These are phyloP conservation scores for Erannis defoliaria DNA, from an alignment of 2,888 invertebrate genomes.

Conservation along the genomic window DNA sequence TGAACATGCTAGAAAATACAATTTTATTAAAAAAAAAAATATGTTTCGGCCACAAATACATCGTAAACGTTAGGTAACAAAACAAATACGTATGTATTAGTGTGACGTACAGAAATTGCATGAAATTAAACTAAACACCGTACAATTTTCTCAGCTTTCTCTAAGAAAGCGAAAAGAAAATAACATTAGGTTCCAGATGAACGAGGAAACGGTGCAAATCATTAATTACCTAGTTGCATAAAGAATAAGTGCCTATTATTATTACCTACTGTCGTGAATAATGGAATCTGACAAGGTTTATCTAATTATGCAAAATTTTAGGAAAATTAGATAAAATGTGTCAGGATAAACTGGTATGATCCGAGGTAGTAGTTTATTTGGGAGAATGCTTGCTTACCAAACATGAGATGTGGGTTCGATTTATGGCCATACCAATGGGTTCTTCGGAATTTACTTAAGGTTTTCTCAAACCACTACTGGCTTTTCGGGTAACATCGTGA, in stretches of 20 bases:
- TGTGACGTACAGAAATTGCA: constrained; percentile 23
- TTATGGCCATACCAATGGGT: no score
- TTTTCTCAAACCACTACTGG: no score
- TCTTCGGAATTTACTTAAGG: no score
- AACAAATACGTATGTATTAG: constrained; percentile 3
- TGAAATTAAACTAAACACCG: constrained; percentile 32
- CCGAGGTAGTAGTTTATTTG: no score
- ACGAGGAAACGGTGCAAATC: constrained; percentile 36
- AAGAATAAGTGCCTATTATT: constrained; percentile 22
- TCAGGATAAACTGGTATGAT: no score
- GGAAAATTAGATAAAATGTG: no score
- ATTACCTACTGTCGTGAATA: background rate
- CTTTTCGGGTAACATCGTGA: no score
- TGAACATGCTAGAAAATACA: no score
- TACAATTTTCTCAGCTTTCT: constrained; percentile 41
- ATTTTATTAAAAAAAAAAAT: no score
- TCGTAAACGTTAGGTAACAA: constrained; percentile 1
- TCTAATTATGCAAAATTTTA: background rate
- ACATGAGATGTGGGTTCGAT: no score
- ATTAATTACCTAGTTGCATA: constrained; percentile 26
- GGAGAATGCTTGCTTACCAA: no score
- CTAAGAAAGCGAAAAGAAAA: constrained; percentile 64
- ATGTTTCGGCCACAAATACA: background rate
- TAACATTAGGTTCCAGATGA: constrained; percentile 44
- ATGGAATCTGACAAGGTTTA: background rate